Percentiles rank a stretch among this genome's conserved stretches.
Conservation (phyloP, 2,113 vertebrate species). For the Herpetotheres cachinnans region DNA sequence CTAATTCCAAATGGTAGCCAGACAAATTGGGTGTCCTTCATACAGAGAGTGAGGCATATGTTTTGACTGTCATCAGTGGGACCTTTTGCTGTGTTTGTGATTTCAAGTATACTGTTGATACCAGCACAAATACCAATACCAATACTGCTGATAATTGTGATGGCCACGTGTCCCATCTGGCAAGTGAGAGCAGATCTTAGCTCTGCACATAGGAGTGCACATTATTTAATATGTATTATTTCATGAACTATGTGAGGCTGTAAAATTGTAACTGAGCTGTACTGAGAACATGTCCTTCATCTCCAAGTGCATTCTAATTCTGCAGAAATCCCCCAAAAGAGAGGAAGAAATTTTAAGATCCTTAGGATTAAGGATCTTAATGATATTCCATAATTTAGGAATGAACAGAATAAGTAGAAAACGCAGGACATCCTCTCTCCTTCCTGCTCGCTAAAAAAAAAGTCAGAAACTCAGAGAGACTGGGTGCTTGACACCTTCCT, state of each 20-base stretch:
- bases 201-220: background rate
- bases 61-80: background rate
- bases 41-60: background rate
- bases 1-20: background rate
- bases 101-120: background rate
- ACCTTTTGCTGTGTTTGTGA: background rate
- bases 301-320: background rate
- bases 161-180: background rate
- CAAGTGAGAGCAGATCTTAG: background rate
- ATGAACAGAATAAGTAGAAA: background rate
- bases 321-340: background rate
- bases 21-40: background rate
- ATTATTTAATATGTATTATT: background rate
- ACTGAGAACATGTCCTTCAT: background rate
- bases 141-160: background rate
- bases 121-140: background rate
- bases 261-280: background rate
- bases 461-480: background rate
- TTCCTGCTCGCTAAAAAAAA: background rate
- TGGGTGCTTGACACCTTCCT: background rate
- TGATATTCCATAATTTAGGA: too few relatives aligned
- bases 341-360: background rate
- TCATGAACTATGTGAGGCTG: background rate
- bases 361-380: too few relatives aligned
- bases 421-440: background rate